phyloP scores from a whole-genome alignment of 2,113 vertebrate genomes.

The Acrocephalus kingi region DNA sequence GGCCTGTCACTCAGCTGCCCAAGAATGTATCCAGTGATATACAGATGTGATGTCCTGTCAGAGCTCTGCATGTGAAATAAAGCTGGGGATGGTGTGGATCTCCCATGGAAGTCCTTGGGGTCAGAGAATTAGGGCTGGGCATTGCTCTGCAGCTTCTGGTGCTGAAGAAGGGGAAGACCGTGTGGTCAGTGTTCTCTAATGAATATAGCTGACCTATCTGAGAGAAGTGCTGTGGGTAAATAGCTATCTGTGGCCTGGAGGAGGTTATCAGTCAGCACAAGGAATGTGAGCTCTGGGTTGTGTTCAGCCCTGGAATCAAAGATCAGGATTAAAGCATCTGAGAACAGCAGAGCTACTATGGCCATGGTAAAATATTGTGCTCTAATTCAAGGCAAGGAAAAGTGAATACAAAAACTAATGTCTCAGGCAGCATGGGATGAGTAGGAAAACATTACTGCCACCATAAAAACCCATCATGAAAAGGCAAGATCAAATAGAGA shows the following conservation, averaged over 20 bases:
- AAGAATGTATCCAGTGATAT: background rate
- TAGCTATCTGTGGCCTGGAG: background rate
- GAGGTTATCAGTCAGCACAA: background rate
- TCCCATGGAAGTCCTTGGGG: background rate
- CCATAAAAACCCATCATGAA: background rate
- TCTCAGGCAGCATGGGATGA: background rate
- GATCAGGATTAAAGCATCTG: background rate
- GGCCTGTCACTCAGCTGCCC: background rate
- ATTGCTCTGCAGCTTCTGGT: background rate
- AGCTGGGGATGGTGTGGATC: background rate
- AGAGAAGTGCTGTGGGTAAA: background rate
- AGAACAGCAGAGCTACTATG: background rate
- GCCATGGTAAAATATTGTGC: background rate
- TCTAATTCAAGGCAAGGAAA: background rate
- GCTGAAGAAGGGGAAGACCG: background rate
- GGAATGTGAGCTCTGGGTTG: background rate
- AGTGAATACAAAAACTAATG: background rate
- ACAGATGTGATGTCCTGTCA: background rate
- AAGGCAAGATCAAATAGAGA: background rate
- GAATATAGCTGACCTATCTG: background rate
- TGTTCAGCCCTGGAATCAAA: background rate
- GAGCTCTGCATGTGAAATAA: background rate
- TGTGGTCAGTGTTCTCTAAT: background rate
- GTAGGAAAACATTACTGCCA: background rate
- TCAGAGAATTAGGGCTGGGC: background rate